Percentiles rank a stretch among this genome's conserved stretches.
Evolutionary conservation across 2,888 invertebrate genomes (phyloP).

Genomic region (Petrolisthes manimaculis): DNA sequence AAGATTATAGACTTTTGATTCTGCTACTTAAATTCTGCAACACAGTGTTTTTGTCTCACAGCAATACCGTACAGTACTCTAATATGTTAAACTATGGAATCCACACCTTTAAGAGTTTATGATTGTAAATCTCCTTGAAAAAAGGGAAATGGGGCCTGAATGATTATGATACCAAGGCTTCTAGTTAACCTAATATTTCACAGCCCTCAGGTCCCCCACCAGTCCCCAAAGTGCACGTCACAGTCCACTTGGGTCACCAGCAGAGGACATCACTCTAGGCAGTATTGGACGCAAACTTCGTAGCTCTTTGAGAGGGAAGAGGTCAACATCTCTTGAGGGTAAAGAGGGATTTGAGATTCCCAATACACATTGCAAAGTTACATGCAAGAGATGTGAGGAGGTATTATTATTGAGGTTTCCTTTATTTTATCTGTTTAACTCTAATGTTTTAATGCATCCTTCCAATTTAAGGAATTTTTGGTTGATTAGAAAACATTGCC

Average conservation of each 20-base stretch:
- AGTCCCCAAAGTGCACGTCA: conserved; percentile 29
- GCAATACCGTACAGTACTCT: too few species aligned
- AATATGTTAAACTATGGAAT: too few species aligned
- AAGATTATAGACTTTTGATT: too few species aligned
- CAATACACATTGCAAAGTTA: conserved; percentile 27
- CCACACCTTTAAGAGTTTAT: too few species aligned
- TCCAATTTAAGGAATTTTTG: not conserved
- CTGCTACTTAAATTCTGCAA: too few species aligned
- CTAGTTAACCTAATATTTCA: too few species aligned
- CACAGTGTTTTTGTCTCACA: too few species aligned
- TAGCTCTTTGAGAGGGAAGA: conserved; percentile 28
- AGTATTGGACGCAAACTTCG: conserved; percentile 38
- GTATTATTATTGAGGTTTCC: conserved; percentile 20
- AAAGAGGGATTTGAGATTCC: conserved; percentile 42
- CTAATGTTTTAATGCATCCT: not conserved
- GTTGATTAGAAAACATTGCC: not conserved
- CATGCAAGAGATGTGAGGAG: conserved; percentile 53
- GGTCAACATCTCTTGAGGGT: conserved; percentile 40
- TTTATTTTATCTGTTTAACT: not conserved
- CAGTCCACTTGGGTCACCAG: conserved; percentile 24
- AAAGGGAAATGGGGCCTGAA: too few species aligned
- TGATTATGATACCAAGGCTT: too few species aligned
- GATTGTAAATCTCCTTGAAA: too few species aligned
- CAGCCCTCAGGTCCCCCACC: conserved; percentile 47
- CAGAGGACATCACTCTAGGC: conserved; percentile 42